Percentiles rank a stretch among this genome's conserved stretches.
These are phyloP conservation scores for Sitobion miscanthi DNA, from an alignment of 1,140 invertebrate species.

Conservation along the genomic window DNA sequence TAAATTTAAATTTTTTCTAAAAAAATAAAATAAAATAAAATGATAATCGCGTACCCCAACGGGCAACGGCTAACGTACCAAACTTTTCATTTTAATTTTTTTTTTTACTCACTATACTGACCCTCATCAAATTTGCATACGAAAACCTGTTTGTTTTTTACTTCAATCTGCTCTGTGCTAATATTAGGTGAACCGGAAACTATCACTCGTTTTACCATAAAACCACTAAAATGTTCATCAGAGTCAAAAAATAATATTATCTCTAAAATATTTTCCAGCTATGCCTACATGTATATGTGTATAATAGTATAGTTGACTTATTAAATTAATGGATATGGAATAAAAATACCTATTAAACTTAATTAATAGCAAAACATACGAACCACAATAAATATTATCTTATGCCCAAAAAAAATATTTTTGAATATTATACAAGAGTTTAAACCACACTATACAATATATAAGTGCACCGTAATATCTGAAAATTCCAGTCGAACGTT, in stretches of 20 bases:
- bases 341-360: not conserved
- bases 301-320: not conserved
- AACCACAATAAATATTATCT: not conserved
- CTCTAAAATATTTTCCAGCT: not conserved
- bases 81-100: slow-evolving; percentile 32
- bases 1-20: slow-evolving; percentile 53
- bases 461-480: not conserved
- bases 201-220: slow-evolving; percentile 36
- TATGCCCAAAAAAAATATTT: not conserved
- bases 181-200: slow-evolving; percentile 49
- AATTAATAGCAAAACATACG: not conserved
- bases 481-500: not conserved
- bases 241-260: slow-evolving; percentile 1
- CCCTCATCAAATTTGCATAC: slow-evolving; percentile 55
- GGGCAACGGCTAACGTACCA: not conserved
- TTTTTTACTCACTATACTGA: not conserved
- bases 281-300: not conserved
- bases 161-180: slow-evolving; percentile 42
- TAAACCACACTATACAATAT: not conserved
- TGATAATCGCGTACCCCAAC: slow-evolving; percentile 39
- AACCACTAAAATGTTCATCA: not conserved
- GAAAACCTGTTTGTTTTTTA: slow-evolving; percentile 53
- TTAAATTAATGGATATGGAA: not conserved
- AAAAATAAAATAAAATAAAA: slow-evolving; percentile 29
- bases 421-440: not conserved